Evolutionary conservation across 2,113 vertebrate genomes (phyloP), one percentile per base, ranked within the genome.

Genomic region (Neoarius graeffei): DNA sequence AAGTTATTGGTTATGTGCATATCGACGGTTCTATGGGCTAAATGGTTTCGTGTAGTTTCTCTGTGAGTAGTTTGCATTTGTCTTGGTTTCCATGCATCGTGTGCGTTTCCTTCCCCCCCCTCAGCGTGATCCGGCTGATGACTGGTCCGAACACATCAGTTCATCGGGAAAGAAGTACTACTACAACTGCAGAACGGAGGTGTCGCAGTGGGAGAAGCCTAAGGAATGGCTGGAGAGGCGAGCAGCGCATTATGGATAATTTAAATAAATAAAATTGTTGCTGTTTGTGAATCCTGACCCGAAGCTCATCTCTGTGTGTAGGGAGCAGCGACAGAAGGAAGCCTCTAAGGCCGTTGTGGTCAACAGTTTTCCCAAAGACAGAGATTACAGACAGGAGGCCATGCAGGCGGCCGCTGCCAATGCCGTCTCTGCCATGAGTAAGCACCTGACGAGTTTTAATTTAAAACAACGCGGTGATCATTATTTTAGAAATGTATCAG

Each of bases 131-230:
- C 98, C 98, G 94, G 96, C 98, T 42, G 98, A 99, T 94, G 98
- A 99, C 93, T 99, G 98, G 98, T 99, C 98, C 90, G 98, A 99
- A 86, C 98, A 99, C 94, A 99, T 99, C 94, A 99, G 98, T 94
- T 99, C 98, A 88, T 99, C 98, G 89, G 98, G 98, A 81, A 99
- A 99, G 94, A 99, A 99, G 20, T 99, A 99, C 94, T 99, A 99
- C 93, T 99, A 99, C 94, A 99, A 99, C 95, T 99, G 98, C 94
- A 96, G 97, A 93, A 99, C 98, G 85, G 98, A 99, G 94, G 98
- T 99, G 88, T 99, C 98, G 82, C 98, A 99, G 4, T 99, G 98
- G 98, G 98, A 99, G 93, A 99, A 99, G 94, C 98, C 98, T 90
- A 99, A 98, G 95, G 98, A 99, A 89, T 98, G 98, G 97, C 94